Conservation (phyloP, 2,113 vertebrate genomes). For the Mugil cephalus region DNA sequence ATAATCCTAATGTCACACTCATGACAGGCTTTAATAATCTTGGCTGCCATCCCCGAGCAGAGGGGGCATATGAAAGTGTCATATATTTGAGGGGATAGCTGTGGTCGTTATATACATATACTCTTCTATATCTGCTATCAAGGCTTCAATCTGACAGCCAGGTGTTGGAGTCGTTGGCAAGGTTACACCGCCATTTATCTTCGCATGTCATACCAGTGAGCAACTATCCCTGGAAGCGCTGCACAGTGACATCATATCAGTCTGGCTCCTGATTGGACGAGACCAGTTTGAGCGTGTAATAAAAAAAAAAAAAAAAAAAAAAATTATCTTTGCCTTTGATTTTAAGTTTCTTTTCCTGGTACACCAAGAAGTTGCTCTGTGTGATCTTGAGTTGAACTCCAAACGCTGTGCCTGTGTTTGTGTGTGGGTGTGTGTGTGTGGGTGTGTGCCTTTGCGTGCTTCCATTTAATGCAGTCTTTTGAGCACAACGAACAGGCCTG, state of each 20-base stretch:
- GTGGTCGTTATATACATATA: slow-evolving; percentile 46
- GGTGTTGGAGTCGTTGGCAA: slow-evolving; percentile 77
- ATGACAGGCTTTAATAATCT: slow-evolving; percentile 20
- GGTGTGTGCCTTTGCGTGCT: slow-evolving; percentile 7
- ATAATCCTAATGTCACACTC: neutral
- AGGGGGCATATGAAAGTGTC: slow-evolving; percentile 2
- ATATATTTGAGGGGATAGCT: slow-evolving; percentile 15
- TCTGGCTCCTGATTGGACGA: slow-evolving; percentile 34
- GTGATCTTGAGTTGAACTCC: neutral
- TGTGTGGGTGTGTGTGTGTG: neutral
- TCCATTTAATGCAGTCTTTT: neutral
- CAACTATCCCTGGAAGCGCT: slow-evolving; percentile 33
- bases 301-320: slow-evolving; percentile 5
- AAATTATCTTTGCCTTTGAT: no score
- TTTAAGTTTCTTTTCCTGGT: neutral
- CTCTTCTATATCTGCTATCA: slow-evolving; percentile 71
- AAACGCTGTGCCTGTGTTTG: slow-evolving; percentile 5
- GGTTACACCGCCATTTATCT: slow-evolving; percentile 63
- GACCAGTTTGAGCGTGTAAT: slow-evolving; percentile 12
- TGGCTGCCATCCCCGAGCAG: neutral
- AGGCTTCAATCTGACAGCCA: slow-evolving; percentile 80
- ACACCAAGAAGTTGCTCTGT: neutral
- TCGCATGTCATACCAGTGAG: slow-evolving; percentile 66
- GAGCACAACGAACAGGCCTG: slow-evolving; percentile 32
- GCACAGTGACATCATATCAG: slow-evolving; percentile 35